Evolutionary conservation across 2,113 vertebrate genomes (phyloP), one percentile per base, ranked within the genome.

Genomic region (Progne subis): DNA sequence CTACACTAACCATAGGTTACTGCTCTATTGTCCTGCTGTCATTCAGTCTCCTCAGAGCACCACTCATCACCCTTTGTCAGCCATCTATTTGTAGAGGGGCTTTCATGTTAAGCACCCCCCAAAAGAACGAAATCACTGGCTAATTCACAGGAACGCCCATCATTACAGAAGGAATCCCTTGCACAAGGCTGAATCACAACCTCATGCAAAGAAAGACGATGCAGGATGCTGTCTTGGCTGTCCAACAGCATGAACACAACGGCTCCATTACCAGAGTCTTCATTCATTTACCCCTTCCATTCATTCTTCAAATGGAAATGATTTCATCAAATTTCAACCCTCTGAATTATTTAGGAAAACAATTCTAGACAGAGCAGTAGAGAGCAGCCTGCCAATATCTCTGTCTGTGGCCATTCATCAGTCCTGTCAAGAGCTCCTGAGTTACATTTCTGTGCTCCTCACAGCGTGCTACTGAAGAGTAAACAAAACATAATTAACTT

Each of bases 271-370:
- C 43, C 75, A 31, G 41, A 79, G 67, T 68, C 91, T 87, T 77
- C 70, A 55, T 94, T 93, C 78, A 92, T 95, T 96, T 91, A 79
- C 69, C 43, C 25, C n/a, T 91, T 95, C 81, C 46, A 75, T 72
- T 93, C 96, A 88, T 76, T 95, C 86, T 91, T 92, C 90, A 93
- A 82, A 91, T 88, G 76, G 94, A 96, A 97, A 97, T 94, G 39
- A 95, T 97, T 95, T 86, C 82, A 96, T 97, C 93, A 95, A 80
- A 97, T 92, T 94, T 82, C 92, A 94, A 57, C 81, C 67, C 81
- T 96, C 92, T 96, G 90, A 96, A 96, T 97, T 94, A 96, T 96
- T 97, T 95, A 97, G 92, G 77, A 90, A 94, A 96, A 97, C 86
- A 97, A 94, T 96, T 91, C 65, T 28, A 95, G 92, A 83, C 82